These are phyloP conservation scores for Mesembrinibis cayennensis DNA, from an alignment of 2,113 vertebrate genomes.

Conservation along the genomic window DNA sequence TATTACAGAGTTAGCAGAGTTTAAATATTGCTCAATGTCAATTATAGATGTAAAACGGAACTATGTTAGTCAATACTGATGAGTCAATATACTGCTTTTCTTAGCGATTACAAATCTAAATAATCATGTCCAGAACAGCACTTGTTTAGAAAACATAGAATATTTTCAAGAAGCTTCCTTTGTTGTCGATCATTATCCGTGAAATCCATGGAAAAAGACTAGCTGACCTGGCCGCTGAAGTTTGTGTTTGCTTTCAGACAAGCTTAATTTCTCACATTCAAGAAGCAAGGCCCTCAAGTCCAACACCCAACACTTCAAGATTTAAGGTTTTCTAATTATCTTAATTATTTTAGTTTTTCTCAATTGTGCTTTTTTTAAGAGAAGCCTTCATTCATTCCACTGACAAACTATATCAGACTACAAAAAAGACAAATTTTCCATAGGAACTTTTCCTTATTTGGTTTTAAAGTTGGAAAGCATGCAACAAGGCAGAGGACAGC, in stretches of 20 bases:
- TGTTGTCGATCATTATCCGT: neutral
- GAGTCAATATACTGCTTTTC: conserved; percentile 44
- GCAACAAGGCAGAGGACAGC: neutral
- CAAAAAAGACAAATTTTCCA: neutral
- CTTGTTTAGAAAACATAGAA: neutral
- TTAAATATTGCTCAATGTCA: conserved; percentile 43
- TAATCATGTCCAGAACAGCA: neutral
- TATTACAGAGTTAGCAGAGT: neutral
- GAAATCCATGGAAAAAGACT: neutral
- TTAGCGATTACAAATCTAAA: conserved; percentile 30
- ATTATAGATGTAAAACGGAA: conserved; percentile 45
- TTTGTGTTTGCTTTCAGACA: neutral
- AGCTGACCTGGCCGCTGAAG: neutral
- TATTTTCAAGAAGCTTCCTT: neutral
- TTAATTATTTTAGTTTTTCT: neutral
- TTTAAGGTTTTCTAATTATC: neutral
- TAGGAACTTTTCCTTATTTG: neutral
- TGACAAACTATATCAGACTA: neutral
- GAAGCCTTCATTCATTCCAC: neutral
- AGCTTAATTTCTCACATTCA: neutral
- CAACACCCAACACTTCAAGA: neutral
- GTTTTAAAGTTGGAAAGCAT: neutral
- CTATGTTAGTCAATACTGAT: conserved; percentile 42
- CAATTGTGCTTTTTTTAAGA: neutral
- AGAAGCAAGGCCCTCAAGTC: neutral